Evolutionary conservation across 2,113 vertebrate genomes (phyloP), one percentile per base, ranked within the genome.

Genomic region (Corydoras sp.): DNA sequence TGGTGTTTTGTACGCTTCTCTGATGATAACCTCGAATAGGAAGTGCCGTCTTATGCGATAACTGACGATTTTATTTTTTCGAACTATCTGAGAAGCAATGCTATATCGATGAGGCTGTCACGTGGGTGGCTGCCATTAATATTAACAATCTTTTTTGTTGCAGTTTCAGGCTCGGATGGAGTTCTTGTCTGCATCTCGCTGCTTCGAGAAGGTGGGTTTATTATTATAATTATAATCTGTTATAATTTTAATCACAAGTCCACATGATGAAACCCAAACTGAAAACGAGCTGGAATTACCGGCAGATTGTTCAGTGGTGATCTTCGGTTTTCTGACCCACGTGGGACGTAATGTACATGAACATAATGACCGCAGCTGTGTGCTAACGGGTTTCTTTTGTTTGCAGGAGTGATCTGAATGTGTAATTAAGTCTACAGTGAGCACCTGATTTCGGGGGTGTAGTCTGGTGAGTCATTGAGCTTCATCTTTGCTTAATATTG

Each of bases 31-130:
- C 78, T 83, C 77, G 88, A 91, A 88, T 95, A 94, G 93, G 94
- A 96, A 97, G 93, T 95, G 93, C 94, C 91, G 88, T 95, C 93
- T 88, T 91, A 97, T 91, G 88, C 92, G 91, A 95, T 55, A 95
- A 91, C 92, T 95, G 93, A 95, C 86, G 92, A 95, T 86, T 78
- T 85, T n/a, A n/a, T 80, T 76, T 65, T 58, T n/a, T 30, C 51
- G 51, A 18, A 54, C 61, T 2, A 56, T 65, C 74, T 71, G 74
- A 76, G 53, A 76, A 74, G 72, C 11, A 9, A 5, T 43, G 35
- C 35, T 5, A 43, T 5, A 8, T 43, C 7, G 13, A 73, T 82
- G 79, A 43, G 68, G 65, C 74, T 10, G 77, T 75, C 80, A 8
- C 12, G 10, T 9, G 49, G 1, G 10, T 9, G 49, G 1, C 4